Conservation (phyloP, 2,113 vertebrate species). For the Phalacrocorax carbo region DNA sequence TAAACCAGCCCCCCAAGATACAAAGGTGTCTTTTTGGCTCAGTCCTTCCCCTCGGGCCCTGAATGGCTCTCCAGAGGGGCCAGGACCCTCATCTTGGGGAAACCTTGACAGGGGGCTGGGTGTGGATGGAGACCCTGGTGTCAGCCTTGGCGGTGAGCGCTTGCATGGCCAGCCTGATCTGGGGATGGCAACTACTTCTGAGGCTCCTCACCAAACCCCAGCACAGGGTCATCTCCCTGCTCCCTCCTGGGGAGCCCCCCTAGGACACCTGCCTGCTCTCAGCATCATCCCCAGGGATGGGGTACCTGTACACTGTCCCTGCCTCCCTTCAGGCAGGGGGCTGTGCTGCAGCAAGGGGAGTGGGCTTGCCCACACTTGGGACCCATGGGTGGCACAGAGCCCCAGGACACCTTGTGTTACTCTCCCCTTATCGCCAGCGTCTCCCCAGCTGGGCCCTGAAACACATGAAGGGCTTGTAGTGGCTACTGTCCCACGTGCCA, state of each 20-base stretch:
- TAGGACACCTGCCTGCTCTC: neutral
- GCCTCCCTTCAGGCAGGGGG: neutral
- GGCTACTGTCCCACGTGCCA: neutral
- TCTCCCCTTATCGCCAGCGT: neutral
- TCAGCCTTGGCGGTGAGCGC: neutral
- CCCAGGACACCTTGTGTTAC: fast-evolving
- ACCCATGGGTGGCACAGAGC: neutral
- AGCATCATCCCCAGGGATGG: neutral
- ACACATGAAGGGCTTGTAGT: neutral
- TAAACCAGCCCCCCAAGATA: neutral
- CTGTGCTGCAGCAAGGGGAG: neutral
- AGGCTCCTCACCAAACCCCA: neutral
- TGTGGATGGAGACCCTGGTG: neutral
- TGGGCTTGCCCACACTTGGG: neutral
- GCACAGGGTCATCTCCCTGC: fast-evolving
- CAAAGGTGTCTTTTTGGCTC: neutral
- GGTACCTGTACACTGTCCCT: neutral
- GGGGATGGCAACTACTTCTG: neutral
- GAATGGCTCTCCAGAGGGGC: neutral
- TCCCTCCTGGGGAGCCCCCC: neutral
- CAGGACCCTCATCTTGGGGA: neutral
- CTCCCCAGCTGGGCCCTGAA: neutral
- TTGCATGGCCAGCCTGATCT: neutral
- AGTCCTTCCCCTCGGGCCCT: neutral
- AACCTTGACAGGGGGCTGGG: neutral